phyloP scores from a whole-genome alignment of 2,888 invertebrate genomes.

The Apamea anceps region DNA sequence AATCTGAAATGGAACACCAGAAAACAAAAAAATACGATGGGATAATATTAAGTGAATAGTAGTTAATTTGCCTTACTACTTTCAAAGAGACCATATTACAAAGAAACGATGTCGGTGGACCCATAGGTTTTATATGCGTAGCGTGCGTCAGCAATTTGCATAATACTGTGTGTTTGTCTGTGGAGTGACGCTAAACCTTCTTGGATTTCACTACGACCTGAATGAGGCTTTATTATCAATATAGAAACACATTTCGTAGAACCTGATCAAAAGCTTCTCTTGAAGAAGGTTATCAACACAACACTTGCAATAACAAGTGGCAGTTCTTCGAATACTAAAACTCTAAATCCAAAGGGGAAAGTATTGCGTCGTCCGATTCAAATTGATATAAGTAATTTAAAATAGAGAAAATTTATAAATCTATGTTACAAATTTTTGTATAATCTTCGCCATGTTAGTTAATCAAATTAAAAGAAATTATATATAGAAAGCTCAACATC shows the following conservation, averaged over 20 bases:
- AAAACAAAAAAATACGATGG: not conserved
- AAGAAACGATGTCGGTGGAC: conserved; percentile 21
- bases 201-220: conserved; percentile 22
- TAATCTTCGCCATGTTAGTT: conserved; percentile 10
- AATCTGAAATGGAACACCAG: not conserved
- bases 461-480: conserved; percentile 15
- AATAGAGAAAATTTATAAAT: conserved; percentile 37
- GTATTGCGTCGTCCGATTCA: conserved; percentile 34
- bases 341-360: conserved; percentile 47
- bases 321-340: conserved; percentile 31
- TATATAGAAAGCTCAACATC: conserved; percentile 45
- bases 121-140: conserved; percentile 36
- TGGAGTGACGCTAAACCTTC: conserved; percentile 13
- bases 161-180: conserved; percentile 48
- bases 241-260: conserved; percentile 7
- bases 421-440: conserved; percentile 13
- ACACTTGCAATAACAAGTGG: conserved; percentile 18
- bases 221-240: conserved; percentile 17
- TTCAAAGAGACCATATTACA: conserved; percentile 29
- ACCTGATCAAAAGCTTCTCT: conserved; percentile 11
- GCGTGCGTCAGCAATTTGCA: conserved; percentile 53
- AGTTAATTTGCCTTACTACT: not conserved
- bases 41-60: not conserved
- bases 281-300: not conserved
- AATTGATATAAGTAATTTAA: conserved; percentile 28